phyloP scores from a whole-genome alignment of 30 jellyfish, hydroid and myxozoan genomes.

The Hydra vulgaris region DNA sequence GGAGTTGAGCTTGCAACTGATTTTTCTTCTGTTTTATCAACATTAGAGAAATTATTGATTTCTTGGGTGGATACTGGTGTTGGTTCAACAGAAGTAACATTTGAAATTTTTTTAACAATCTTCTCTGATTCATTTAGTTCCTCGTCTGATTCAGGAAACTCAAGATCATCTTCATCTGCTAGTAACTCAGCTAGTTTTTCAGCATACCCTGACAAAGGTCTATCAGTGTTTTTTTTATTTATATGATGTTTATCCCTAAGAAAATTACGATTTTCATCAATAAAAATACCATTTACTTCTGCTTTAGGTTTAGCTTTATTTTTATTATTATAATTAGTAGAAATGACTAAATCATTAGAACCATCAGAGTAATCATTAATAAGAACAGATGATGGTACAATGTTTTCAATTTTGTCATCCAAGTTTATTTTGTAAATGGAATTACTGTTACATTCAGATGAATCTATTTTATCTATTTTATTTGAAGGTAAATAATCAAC shows the following conservation, averaged over 20 bases:
- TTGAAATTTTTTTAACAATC: slow-evolving; percentile 41
- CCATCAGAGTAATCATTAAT: background rate
- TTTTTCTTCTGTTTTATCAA: slow-evolving; percentile 16
- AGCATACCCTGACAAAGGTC: slow-evolving; percentile 94
- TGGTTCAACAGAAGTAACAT: slow-evolving; percentile 17
- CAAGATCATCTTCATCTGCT: slow-evolving; percentile 93
- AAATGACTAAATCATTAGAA: background rate
- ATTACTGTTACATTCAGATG: background rate
- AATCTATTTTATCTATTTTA: too few species aligned
- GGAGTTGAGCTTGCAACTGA: slow-evolving; percentile 7
- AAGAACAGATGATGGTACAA: background rate
- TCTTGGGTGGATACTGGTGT: slow-evolving; percentile 28
- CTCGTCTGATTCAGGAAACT: slow-evolving; percentile 82
- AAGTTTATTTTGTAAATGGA: too few species aligned
- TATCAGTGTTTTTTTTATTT: slow-evolving; percentile 26
- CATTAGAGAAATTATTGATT: slow-evolving; percentile 30
- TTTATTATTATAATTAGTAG: background rate
- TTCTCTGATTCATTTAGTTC: slow-evolving; percentile 67
- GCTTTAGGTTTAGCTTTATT: background rate
- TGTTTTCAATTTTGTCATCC: background rate
- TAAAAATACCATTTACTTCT: background rate
- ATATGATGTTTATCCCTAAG: background rate
- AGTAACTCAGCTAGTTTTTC: slow-evolving; percentile 72
- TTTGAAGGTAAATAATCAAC: background rate
- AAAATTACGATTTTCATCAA: background rate